Conservation (phyloP, 2,113 vertebrate species). For the Chlamydotis undulata region DNA sequence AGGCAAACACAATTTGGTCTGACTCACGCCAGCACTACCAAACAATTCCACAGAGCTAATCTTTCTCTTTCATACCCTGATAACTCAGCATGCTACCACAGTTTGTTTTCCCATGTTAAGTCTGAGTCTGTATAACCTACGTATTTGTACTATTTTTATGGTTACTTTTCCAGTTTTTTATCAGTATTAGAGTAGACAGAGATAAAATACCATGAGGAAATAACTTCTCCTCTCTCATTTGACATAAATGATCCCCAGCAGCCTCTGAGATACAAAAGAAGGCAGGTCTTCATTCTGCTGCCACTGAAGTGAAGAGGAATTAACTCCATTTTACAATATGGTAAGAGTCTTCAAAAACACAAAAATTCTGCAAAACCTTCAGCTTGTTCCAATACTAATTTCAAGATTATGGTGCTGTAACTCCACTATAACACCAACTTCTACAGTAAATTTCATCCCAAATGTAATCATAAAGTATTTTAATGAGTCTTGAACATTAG, state of each 20-base stretch:
- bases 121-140: not conserved
- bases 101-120: not conserved
- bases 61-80: conserved; percentile 28
- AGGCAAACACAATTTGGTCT: conserved; percentile 22
- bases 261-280: not conserved
- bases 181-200: not conserved
- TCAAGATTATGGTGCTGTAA: not conserved
- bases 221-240: not conserved
- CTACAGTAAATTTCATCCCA: not conserved
- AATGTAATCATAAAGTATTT: not conserved
- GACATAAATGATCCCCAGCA: not conserved
- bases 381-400: not conserved
- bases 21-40: conserved; percentile 22
- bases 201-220: not conserved
- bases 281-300: not conserved
- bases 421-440: not conserved
- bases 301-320: not conserved
- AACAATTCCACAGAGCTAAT: conserved; percentile 26
- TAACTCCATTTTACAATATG: not conserved
- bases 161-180: conserved; percentile 7
- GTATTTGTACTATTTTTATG: not conserved
- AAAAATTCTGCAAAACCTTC: not conserved
- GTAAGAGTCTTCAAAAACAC: not conserved
- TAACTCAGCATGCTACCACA: conserved; percentile 27
- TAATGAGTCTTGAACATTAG: not conserved